A percentile compares a stretch with the other conserved stretches of the same genome.
These are phyloP conservation scores for Nanorana parkeri DNA, from an alignment of 2,113 vertebrate genomes.

Conservation along the genomic window DNA sequence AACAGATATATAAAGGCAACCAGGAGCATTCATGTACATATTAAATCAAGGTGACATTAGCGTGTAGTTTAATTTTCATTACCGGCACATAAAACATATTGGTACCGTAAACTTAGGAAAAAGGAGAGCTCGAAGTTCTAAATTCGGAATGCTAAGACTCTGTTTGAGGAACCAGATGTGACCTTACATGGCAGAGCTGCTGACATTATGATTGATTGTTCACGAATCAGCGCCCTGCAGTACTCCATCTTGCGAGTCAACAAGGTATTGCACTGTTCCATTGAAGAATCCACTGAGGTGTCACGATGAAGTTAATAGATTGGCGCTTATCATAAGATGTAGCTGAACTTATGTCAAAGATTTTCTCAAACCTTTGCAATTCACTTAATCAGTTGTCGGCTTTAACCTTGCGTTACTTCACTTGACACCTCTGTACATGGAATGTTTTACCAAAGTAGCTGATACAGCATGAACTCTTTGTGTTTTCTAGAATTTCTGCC, in stretches of 20 bases:
- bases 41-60: slow-evolving; percentile 46
- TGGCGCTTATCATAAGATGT: slow-evolving; percentile 40
- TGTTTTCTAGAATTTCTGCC: too few species aligned
- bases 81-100: slow-evolving; percentile 39
- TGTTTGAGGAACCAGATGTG: slow-evolving; percentile 10
- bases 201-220: slow-evolving; percentile 32
- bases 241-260: slow-evolving; percentile 48
- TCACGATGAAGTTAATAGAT: slow-evolving; percentile 29
- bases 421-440: too few species aligned
- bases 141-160: not conserved
- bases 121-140: not conserved
- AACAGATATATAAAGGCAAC: slow-evolving; percentile 54
- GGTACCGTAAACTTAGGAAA: slow-evolving; percentile 31
- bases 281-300: slow-evolving; percentile 24
- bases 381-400: slow-evolving; percentile 13
- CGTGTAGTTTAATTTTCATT: slow-evolving; percentile 47
- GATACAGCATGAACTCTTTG: too few species aligned
- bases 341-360: slow-evolving; percentile 39
- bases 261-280: slow-evolving; percentile 41
- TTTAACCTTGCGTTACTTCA: not conserved
- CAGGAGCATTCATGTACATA: slow-evolving; percentile 39
- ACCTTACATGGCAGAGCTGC: slow-evolving; percentile 11
- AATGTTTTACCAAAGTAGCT: too few species aligned
- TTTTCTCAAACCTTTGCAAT: not conserved
- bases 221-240: slow-evolving; percentile 13